Evolutionary conservation across 2,113 vertebrate genomes (phyloP), one percentile per base, ranked within the genome.

Genomic region (Sprattus sprattus): DNA sequence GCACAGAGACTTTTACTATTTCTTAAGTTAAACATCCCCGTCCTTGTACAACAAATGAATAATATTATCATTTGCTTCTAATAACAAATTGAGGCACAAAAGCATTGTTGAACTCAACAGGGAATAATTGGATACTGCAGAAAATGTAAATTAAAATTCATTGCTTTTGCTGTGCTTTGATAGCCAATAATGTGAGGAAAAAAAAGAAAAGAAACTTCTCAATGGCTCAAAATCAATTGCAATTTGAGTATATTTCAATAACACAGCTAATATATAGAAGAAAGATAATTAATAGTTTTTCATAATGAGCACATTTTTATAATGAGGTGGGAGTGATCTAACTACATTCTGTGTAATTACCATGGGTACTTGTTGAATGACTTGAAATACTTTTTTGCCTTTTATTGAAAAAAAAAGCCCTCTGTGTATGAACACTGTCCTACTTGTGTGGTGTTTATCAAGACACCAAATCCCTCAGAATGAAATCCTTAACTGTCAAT

Each of bases 211-310:
- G 32, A 32, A 71, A 78, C 28, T 0, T 78, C 71, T 78, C 32
- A 78, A 4, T 78, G 71, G 71, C 15, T 78, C 32, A 78, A 78
- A 78, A 78, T 16, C 71, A 16, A 16, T 78, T 39, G 32, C 71
- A 18, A 78, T 78, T 16, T 78, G 28, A 78, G 16, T 78, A 39
- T 78, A 78, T 78, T 78, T 78, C 71, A 78, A 78, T 32, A 16
- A 78, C 28, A 16, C 28, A 78, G 28, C 71, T 78, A 15, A 78
- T 78, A 78, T 32, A 32, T 39, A 32, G 71, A 78, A 11, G 32
- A 32, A 78, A 39, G 71, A 78, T 78, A 78, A 78, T 78, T 39
- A 78, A 32, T 78, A 78, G 25, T 78, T 32, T 78, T 78, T 78
- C 11, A 1, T 78, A 78, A 78, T 78, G 71, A 78, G 71, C 28